Evolutionary conservation across 1,140 invertebrate species (phyloP).

Genomic region (Chelonus insularis): DNA sequence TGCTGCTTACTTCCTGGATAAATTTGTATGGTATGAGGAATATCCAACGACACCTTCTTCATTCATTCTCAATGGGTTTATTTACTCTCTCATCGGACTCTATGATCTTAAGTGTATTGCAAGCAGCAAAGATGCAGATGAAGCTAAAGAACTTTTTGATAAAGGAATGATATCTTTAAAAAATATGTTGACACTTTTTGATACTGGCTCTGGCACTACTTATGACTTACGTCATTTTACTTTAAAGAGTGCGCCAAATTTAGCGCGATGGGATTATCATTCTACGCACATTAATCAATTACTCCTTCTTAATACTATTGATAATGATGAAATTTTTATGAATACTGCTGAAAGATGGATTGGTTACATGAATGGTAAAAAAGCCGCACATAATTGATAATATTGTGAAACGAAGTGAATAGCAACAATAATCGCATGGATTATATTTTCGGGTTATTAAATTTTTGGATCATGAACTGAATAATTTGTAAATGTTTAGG

Average conservation of each 20-base stretch:
- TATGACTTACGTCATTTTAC: conserved; percentile 96
- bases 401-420: neutral
- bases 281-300: conserved; percentile 97
- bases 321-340: conserved; percentile 80
- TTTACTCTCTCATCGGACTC: conserved; percentile 94
- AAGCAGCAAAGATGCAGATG: conserved; percentile 60
- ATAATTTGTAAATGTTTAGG: no score
- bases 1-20: conserved; percentile 78
- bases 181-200: conserved; percentile 87
- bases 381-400: conserved; percentile 85
- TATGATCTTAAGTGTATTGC: conserved; percentile 85
- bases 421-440: no score
- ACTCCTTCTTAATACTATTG: conserved; percentile 84
- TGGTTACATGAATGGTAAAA: conserved; percentile 93
- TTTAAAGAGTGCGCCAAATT: conserved; percentile 86
- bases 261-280: conserved; percentile 96
- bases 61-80: conserved; percentile 98
- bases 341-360: conserved; percentile 92
- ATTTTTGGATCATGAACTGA: neutral
- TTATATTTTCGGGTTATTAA: neutral
- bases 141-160: conserved; percentile 77
- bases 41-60: conserved; percentile 94
- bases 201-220: conserved; percentile 93
- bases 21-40: conserved; percentile 92
- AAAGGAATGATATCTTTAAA: conserved; percentile 89